Evolutionary conservation across 2,888 invertebrate species (phyloP).

Genomic region (Deilephila elpenor): DNA sequence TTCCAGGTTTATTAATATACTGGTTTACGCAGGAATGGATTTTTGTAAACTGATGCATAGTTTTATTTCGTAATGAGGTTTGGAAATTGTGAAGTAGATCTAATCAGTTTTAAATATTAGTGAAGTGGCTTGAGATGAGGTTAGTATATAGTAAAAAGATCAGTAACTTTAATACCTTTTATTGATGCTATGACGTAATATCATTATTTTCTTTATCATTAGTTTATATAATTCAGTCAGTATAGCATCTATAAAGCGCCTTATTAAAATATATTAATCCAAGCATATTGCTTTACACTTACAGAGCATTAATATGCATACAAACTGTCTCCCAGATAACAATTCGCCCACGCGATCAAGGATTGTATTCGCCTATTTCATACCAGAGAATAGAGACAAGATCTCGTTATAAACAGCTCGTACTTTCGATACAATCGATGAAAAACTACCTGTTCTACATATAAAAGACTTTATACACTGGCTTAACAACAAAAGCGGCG

Average conservation of each 20-base stretch:
- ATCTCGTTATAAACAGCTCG: constrained; percentile 55
- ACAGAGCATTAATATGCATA: constrained; percentile 19
- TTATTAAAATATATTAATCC: constrained; percentile 6
- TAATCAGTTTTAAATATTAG: background rate
- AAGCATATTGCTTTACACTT: background rate
- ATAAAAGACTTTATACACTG: constrained; percentile 60
- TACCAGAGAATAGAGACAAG: constrained; percentile 41
- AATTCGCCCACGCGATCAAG: constrained; percentile 8
- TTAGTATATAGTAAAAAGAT: no score
- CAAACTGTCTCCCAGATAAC: constrained; percentile 29
- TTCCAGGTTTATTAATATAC: constrained; percentile 10
- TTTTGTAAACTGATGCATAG: background rate
- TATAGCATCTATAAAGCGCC: background rate
- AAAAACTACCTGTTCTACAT: constrained; percentile 68
- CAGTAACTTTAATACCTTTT: no score
- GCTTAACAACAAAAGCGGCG: constrained; percentile 61
- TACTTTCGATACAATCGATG: constrained; percentile 65
- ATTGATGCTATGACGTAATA: no score
- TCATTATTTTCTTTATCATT: no score
- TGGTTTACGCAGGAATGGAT: constrained; percentile 3
- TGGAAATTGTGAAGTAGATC: background rate
- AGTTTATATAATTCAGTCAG: no score
- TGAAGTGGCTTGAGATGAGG: no score
- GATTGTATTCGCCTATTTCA: constrained; percentile 33
- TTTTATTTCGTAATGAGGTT: background rate